Conservation (phyloP, 2,888 invertebrate species). For the Lycophotia porphyrea region DNA sequence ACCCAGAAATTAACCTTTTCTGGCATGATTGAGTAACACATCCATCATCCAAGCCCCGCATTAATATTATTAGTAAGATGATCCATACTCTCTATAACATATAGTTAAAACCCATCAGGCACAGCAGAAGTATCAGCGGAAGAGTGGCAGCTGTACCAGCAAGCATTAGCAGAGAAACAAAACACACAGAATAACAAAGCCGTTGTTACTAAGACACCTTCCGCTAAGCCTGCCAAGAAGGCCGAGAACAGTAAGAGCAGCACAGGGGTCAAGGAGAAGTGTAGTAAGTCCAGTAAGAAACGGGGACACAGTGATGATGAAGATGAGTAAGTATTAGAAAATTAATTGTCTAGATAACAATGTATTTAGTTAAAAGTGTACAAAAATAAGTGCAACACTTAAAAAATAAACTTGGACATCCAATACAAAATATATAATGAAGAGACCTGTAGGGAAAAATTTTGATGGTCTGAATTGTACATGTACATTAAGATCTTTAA, state of each 20-base stretch:
- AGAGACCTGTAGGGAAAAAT: neutral
- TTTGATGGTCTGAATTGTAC: neutral
- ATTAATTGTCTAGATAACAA: neutral
- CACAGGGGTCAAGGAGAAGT: conserved; percentile 59
- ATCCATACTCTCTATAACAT: neutral
- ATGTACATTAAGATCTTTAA: neutral
- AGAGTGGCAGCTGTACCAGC: conserved; percentile 88
- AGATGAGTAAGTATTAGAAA: conserved; percentile 78
- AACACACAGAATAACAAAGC: conserved; percentile 70
- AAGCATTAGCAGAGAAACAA: conserved; percentile 84
- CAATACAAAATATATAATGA: neutral
- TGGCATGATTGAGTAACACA: neutral
- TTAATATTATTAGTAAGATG: neutral
- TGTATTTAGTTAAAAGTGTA: neutral
- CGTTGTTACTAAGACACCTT: conserved; percentile 66
- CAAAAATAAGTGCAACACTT: neutral
- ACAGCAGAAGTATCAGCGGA: conserved; percentile 85
- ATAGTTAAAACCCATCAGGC: conserved; percentile 69
- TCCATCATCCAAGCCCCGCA: neutral
- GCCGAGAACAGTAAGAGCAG: conserved; percentile 57
- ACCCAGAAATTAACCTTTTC: neutral
- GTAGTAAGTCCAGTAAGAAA: conserved; percentile 67
- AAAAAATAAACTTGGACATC: neutral
- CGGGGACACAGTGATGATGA: conserved; percentile 81
- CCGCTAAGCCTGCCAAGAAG: conserved; percentile 68